Evolutionary conservation across 2,888 invertebrate genomes (phyloP).

Genomic region (Hypselothyrea guttata): DNA sequence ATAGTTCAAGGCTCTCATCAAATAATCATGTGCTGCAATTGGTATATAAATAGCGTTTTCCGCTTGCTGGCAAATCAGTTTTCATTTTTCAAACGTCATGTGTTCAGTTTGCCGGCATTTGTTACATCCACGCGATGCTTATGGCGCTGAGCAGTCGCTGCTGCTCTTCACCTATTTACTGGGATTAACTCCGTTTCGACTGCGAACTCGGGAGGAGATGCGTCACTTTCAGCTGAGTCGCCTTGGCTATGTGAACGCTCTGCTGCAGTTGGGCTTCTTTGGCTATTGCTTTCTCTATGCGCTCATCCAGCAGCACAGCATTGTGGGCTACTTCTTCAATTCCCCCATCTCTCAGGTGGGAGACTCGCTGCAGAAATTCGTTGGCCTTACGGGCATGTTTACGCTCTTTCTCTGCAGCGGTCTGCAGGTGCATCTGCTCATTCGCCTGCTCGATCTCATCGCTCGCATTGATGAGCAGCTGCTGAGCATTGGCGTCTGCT

Average conservation of each 20-base stretch:
- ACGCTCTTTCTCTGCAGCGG: slow-evolving; percentile 75
- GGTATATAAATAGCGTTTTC: slow-evolving; percentile 48
- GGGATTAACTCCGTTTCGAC: slow-evolving; percentile 79
- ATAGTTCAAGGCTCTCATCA: slow-evolving; percentile 37
- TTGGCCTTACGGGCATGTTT: slow-evolving; percentile 77
- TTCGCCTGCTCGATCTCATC: slow-evolving; percentile 66
- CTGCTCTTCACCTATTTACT: slow-evolving; percentile 75
- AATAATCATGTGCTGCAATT: slow-evolving; percentile 5
- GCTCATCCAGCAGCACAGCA: slow-evolving; percentile 76
- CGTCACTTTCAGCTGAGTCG: slow-evolving; percentile 64
- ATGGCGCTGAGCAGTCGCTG: slow-evolving; percentile 76
- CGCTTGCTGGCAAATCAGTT: slow-evolving; percentile 25
- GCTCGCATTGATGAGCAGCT: slow-evolving; percentile 65
- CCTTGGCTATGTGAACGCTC: slow-evolving; percentile 75
- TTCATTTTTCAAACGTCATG: slow-evolving; percentile 31
- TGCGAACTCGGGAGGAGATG: slow-evolving; percentile 54
- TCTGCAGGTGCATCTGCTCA: slow-evolving; percentile 63
- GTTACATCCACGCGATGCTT: slow-evolving; percentile 78
- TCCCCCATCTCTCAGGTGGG: slow-evolving; percentile 80
- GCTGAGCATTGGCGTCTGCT: slow-evolving; percentile 72
- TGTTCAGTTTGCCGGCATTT: slow-evolving; percentile 56
- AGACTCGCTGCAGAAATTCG: slow-evolving; percentile 79
- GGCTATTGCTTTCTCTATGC: slow-evolving; percentile 78
- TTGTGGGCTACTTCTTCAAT: slow-evolving; percentile 81
- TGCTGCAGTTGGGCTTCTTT: slow-evolving; percentile 75